Percentiles rank a stretch among this genome's conserved stretches.
phyloP scores from a whole-genome alignment of 2,113 vertebrate species.

The Calypte anna region DNA sequence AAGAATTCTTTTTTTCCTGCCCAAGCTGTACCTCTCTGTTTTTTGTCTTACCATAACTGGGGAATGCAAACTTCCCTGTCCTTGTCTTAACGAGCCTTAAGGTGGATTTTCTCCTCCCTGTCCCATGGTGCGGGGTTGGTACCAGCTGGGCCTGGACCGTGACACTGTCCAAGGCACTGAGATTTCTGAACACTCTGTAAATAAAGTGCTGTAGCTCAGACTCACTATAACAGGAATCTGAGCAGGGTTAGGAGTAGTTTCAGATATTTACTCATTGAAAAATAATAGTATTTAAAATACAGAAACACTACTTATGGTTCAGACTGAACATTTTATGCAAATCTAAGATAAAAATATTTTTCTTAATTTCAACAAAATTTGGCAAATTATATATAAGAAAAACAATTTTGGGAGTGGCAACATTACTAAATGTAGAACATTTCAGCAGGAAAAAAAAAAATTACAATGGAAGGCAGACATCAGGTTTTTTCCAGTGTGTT shows the following conservation, averaged over 20 bases:
- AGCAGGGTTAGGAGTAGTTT: not conserved
- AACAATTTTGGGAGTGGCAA: not conserved
- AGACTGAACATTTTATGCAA: not conserved
- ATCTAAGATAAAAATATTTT: not conserved
- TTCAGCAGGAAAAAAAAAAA: not conserved
- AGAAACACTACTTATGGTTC: not conserved
- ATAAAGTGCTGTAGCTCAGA: not conserved
- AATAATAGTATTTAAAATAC: not conserved
- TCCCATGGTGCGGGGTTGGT: no score
- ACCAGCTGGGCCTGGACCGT: no score
- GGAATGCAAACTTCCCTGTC: no score
- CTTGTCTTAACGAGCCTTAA: no score
- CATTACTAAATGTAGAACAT: not conserved
- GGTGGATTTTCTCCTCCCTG: no score
- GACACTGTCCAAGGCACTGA: not conserved
- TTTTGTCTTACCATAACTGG: no score
- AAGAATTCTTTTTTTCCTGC: no score
- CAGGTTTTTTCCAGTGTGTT: not conserved
- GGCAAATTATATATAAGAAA: not conserved
- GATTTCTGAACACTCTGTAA: not conserved
- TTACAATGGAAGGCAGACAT: not conserved
- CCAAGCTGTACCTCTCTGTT: no score
- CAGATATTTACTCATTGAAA: not conserved
- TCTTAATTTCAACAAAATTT: not conserved
- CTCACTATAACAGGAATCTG: not conserved